phyloP scores from a whole-genome alignment of 1,140 invertebrate genomes.

The Antheraea mylitta region DNA sequence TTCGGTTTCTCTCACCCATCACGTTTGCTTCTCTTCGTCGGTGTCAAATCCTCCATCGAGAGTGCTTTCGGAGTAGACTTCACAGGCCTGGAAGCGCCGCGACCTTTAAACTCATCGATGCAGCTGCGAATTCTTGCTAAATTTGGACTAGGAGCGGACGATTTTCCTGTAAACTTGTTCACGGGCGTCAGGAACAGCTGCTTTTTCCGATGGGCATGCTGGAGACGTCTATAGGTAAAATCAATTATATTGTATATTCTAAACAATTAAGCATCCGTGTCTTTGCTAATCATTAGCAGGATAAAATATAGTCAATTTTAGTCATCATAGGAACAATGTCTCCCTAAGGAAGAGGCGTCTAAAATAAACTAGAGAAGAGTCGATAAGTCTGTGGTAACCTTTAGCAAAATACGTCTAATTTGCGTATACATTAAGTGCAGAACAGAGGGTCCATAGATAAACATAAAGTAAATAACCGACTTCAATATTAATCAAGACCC shows the following conservation, averaged over 20 bases:
- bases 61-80: slow-evolving; percentile 52
- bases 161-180: slow-evolving; percentile 60
- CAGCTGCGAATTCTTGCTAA: slow-evolving; percentile 52
- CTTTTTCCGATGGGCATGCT: slow-evolving; percentile 53
- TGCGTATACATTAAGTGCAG: no score
- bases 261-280: no score
- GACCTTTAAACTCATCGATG: slow-evolving; percentile 40
- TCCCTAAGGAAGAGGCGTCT: no score
- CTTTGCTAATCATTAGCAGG: no score
- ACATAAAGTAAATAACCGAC: no score
- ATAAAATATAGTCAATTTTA: no score
- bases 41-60: slow-evolving; percentile 68
- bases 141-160: slow-evolving; percentile 35
- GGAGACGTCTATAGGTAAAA: slow-evolving; percentile 35
- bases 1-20: neutral
- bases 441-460: no score
- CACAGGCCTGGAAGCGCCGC: slow-evolving; percentile 22
- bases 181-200: slow-evolving; percentile 57
- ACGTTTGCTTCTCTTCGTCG: slow-evolving; percentile 41
- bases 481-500: no score
- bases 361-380: no score
- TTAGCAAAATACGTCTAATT: no score
- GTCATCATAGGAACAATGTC: no score
- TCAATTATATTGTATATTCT: neutral
- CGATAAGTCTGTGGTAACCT: no score